Evolutionary conservation across 2,113 vertebrate genomes (phyloP).

Genomic region (Dipodomys merriami): DNA sequence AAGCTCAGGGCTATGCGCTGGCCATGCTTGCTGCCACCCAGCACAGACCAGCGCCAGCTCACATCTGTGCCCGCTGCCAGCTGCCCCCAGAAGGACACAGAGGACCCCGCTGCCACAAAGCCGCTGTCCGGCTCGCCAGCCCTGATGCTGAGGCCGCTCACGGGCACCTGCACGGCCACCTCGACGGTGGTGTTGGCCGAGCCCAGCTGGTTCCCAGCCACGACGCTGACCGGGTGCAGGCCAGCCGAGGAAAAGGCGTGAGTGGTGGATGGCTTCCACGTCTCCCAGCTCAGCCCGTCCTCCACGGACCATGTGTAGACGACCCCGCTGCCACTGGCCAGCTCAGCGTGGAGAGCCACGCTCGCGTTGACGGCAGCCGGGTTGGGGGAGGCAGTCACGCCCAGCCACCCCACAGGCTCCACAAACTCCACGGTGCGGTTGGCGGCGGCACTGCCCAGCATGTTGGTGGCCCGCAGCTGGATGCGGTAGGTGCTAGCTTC

Average conservation of each 20-base stretch:
- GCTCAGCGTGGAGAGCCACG: constrained; percentile 85
- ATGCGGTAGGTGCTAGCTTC: constrained; percentile 89
- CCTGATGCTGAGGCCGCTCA: constrained; percentile 88
- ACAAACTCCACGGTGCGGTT: constrained; percentile 91
- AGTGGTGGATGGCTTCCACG: constrained; percentile 77
- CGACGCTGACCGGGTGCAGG: constrained; percentile 82
- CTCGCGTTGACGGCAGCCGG: constrained; percentile 87
- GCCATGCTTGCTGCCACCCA: constrained; percentile 79
- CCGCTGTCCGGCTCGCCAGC: constrained; percentile 83
- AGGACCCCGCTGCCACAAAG: constrained; percentile 87
- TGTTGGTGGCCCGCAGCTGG: constrained; percentile 92
- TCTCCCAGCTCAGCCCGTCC: constrained; percentile 77
- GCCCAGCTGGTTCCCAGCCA: constrained; percentile 92
- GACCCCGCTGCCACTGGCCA: constrained; percentile 88
- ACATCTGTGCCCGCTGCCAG: constrained; percentile 90
- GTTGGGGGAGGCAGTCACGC: constrained; percentile 85
- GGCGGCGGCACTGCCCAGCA: constrained; percentile 89
- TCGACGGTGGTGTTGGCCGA: constrained; percentile 81
- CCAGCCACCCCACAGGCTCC: constrained; percentile 86
- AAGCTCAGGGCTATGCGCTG: constrained; percentile 85
- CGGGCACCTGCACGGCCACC: constrained; percentile 90
- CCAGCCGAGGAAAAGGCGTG: constrained; percentile 88
- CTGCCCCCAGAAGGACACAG: constrained; percentile 87
- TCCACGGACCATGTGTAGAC: constrained; percentile 90
- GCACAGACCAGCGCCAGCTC: constrained; percentile 91